Conservation (phyloP, 92 coral and sea anemone species). For the Siderastrea siderea region DNA sequence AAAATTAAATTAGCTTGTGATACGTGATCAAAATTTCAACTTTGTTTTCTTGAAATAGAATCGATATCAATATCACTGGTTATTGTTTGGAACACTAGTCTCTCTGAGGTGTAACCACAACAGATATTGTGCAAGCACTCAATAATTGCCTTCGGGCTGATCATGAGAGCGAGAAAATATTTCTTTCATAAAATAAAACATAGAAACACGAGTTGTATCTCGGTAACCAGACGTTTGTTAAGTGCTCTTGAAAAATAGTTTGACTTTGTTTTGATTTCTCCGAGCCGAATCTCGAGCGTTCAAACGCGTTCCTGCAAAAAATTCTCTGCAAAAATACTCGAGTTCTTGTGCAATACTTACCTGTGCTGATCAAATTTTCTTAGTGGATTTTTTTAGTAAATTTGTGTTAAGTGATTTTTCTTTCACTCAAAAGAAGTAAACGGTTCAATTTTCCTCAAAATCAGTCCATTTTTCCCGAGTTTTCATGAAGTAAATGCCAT, state of each 20-base stretch:
- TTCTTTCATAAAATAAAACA: neutral
- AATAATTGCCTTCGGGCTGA: neutral
- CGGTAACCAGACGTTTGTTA: neutral
- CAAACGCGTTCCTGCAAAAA: neutral
- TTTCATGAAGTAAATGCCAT: too few relatives aligned
- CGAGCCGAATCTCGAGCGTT: neutral
- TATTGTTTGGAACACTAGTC: neutral
- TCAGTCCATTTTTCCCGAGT: too few relatives aligned
- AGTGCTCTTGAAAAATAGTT: neutral
- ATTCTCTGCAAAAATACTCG: neutral
- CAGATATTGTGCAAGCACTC: conserved; percentile 6
- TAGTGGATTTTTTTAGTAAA: too few relatives aligned
- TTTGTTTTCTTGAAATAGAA: conserved; percentile 1
- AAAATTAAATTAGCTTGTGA: neutral
- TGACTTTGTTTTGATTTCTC: neutral
- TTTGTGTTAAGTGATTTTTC: too few relatives aligned
- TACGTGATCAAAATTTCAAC: conserved; percentile 18
- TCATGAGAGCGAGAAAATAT: conserved; percentile 10
- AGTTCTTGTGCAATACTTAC: too few relatives aligned
- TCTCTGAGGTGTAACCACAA: conserved; percentile 6
- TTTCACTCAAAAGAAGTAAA: too few relatives aligned
- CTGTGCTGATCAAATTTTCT: too few relatives aligned
- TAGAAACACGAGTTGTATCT: neutral
- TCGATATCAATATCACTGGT: neutral
- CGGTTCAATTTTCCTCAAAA: too few relatives aligned